A percentile compares a stretch with the other conserved stretches of the same genome.
Evolutionary conservation across 2,888 invertebrate species (phyloP).

Genomic region (Cheilosia scutellata): DNA sequence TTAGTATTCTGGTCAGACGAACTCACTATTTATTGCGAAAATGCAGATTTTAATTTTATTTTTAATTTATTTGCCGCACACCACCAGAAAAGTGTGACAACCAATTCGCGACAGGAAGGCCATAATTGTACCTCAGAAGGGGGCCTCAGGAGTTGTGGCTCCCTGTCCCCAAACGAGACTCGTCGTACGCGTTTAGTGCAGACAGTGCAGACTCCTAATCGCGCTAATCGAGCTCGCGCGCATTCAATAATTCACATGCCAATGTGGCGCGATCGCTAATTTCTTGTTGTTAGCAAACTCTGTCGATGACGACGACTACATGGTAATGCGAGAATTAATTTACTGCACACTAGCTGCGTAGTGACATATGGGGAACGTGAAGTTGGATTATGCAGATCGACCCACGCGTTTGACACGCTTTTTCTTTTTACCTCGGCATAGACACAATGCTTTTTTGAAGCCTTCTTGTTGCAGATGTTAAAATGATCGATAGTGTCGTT

Average conservation of each 20-base stretch:
- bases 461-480: conserved; percentile 46
- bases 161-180: conserved; percentile 21
- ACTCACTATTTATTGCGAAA: conserved; percentile 67
- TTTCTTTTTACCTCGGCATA: conserved; percentile 20
- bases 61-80: conserved; percentile 53
- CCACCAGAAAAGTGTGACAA: conserved; percentile 65
- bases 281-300: conserved; percentile 70
- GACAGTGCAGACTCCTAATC: conserved; percentile 50
- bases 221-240: conserved; percentile 67
- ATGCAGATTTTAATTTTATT: conserved; percentile 53
- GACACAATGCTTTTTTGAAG: conserved; percentile 38
- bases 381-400: conserved; percentile 54
- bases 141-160: conserved; percentile 17
- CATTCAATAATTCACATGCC: conserved; percentile 76
- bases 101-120: conserved; percentile 56
- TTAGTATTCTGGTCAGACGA: conserved; percentile 65
- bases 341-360: conserved; percentile 47
- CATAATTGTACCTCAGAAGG: conserved; percentile 57
- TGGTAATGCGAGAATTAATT: conserved; percentile 59
- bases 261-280: conserved; percentile 74
- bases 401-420: conserved; percentile 74
- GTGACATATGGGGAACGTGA: conserved; percentile 51
- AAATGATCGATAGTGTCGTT: conserved; percentile 63
- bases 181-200: conserved; percentile 12
- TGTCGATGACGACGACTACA: conserved; percentile 72